Conservation (phyloP, 1,140 invertebrate species). For the Planococcus citri region DNA sequence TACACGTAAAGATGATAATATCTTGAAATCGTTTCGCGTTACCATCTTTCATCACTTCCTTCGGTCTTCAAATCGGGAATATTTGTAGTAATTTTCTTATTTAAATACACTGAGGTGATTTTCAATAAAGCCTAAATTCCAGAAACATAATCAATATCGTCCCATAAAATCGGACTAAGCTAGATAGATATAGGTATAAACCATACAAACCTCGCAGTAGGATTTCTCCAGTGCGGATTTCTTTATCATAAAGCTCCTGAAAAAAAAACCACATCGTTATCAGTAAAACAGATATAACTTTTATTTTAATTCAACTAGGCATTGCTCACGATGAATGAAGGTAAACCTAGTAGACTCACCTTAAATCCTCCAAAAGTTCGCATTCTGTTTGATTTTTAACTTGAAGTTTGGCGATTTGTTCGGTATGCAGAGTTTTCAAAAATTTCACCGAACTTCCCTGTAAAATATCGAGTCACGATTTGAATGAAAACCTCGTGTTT, state of each 20-base stretch:
- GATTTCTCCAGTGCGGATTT: constrained; percentile 59
- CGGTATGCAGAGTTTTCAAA: constrained; percentile 79
- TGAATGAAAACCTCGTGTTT: too few relatives aligned
- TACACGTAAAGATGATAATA: too few relatives aligned
- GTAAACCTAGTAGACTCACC: constrained; percentile 35
- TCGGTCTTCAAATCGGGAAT: constrained; percentile 78
- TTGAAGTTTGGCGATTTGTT: constrained; percentile 82
- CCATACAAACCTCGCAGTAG: not conserved
- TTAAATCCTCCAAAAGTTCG: constrained; percentile 84
- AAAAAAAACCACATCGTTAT: constrained; percentile 33
- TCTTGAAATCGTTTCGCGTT: too few relatives aligned
- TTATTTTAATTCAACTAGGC: not conserved
- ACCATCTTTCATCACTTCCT: constrained; percentile 81
- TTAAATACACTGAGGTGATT: constrained; percentile 77
- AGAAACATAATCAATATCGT: constrained; percentile 33
- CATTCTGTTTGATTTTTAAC: constrained; percentile 93
- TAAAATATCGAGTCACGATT: constrained; percentile 35
- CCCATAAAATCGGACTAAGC: constrained; percentile 10
- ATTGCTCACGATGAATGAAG: not conserved
- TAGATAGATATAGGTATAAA: not conserved
- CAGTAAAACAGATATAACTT: constrained; percentile 1
- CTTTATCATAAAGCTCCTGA: constrained; percentile 76
- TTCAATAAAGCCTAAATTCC: constrained; percentile 63
- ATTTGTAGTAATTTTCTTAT: constrained; percentile 74
- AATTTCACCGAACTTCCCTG: constrained; percentile 80